phyloP scores from a whole-genome alignment of 1,140 invertebrate species.

The Lepidostoma basale region DNA sequence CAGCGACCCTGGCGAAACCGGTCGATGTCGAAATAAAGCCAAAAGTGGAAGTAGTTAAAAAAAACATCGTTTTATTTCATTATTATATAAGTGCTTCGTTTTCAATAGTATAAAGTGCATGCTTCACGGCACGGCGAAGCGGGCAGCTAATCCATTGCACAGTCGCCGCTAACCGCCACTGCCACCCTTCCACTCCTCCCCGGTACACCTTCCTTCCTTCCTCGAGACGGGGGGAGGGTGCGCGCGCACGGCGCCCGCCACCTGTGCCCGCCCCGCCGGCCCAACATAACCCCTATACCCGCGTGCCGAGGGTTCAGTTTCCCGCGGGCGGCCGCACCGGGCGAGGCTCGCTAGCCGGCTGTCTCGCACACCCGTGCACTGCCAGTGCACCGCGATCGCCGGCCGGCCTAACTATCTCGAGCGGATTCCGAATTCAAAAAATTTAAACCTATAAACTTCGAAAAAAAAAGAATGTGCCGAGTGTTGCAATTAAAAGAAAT shows the following conservation, averaged over 20 bases:
- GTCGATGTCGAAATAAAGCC: too few relatives aligned
- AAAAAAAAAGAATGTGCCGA: too few relatives aligned
- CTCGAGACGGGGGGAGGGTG: background rate
- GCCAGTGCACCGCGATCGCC: slow-evolving; percentile 11
- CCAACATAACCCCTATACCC: background rate
- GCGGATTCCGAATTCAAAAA: too few relatives aligned
- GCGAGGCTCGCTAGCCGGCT: slow-evolving; percentile 10
- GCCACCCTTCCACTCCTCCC: background rate
- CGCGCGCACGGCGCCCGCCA: slow-evolving; percentile 21
- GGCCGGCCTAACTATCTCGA: too few relatives aligned
- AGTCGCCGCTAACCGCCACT: background rate
- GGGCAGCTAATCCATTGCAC: slow-evolving; percentile 18
- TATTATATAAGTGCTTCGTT: too few relatives aligned
- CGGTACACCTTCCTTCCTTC: background rate
- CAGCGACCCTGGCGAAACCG: too few relatives aligned
- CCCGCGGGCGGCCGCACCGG: background rate
- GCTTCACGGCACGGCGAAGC: too few relatives aligned
- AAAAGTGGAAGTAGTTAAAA: too few relatives aligned
- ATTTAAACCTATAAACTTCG: too few relatives aligned
- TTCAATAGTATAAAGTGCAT: too few relatives aligned
- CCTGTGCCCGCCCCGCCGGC: slow-evolving; percentile 4
- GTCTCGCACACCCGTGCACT: background rate
- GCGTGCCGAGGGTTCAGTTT: background rate
- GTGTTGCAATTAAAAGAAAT: too few relatives aligned
- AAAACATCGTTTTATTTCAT: too few relatives aligned